phyloP scores from a whole-genome alignment of 2,888 invertebrate species.

The Drosophila melanosoma region DNA sequence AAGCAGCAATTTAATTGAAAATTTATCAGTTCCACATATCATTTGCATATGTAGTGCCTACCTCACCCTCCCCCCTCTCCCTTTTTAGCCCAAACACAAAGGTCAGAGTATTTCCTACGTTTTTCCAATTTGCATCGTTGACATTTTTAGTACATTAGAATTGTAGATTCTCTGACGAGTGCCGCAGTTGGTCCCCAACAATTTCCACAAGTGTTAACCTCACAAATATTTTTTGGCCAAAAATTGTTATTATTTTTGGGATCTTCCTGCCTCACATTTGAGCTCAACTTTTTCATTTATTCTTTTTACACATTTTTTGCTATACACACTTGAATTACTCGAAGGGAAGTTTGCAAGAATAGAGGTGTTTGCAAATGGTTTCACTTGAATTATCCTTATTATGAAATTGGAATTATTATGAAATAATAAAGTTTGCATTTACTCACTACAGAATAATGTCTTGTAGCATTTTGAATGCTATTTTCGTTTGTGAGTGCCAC shows the following conservation, averaged over 20 bases:
- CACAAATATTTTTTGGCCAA: constrained; percentile 29
- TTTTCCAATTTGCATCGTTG: constrained; percentile 60
- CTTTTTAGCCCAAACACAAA: not conserved
- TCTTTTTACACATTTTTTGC: constrained; percentile 6
- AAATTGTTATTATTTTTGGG: constrained; percentile 43
- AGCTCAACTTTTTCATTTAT: constrained; percentile 1
- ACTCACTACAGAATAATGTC: not conserved
- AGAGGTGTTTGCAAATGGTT: not conserved
- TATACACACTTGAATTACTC: not conserved
- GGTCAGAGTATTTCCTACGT: constrained; percentile 1
- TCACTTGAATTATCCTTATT: not conserved
- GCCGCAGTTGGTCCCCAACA: constrained; percentile 11
- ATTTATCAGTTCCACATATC: constrained; percentile 74
- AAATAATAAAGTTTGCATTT: not conserved
- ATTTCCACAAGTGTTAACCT: constrained; percentile 33
- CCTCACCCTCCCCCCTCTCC: not conserved
- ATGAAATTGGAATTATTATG: not conserved
- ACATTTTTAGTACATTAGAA: constrained; percentile 40
- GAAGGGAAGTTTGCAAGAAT: not conserved
- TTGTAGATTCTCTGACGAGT: not conserved
- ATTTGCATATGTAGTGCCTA: constrained; percentile 65
- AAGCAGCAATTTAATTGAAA: constrained; percentile 75
- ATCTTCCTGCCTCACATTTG: not conserved
- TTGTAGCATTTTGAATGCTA: not conserved
- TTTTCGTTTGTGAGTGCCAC: constrained; percentile 6